phyloP scores from a whole-genome alignment of 1,140 invertebrate species.

The Drosophila fuyamai region DNA sequence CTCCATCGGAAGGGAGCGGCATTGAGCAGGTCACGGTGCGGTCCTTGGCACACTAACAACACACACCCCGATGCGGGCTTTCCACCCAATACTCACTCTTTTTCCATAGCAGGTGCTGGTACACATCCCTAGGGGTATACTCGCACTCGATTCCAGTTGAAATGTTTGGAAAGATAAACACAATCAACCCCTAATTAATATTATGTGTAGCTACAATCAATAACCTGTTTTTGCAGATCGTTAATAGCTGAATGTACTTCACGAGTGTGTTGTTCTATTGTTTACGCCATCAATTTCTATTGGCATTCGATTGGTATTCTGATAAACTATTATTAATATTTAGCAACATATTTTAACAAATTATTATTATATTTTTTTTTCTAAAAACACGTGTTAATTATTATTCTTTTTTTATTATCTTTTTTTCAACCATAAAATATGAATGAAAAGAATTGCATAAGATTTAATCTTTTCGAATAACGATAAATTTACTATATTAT shows the following conservation, averaged over 20 bases:
- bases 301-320: no score
- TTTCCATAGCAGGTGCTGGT: constrained; percentile 12
- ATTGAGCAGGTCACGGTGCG: constrained; percentile 56
- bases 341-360: no score
- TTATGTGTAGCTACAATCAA: neutral
- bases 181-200: constrained; percentile 2
- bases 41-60: constrained; percentile 54
- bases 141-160: neutral
- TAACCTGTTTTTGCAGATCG: constrained; percentile 8
- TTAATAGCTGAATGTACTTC: neutral
- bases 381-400: no score
- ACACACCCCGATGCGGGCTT: constrained; percentile 35
- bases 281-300: no score
- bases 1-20: constrained; percentile 26
- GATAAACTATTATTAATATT: no score
- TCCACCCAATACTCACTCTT: constrained; percentile 5
- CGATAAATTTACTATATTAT: no score
- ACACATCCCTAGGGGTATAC: constrained; percentile 10
- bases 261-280: no score
- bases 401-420: no score
- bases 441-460: no score
- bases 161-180: neutral
- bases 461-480: no score
- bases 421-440: no score
- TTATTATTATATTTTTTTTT: no score